Conservation (phyloP, 2,888 invertebrate genomes). For the Ischnura elegans region DNA sequence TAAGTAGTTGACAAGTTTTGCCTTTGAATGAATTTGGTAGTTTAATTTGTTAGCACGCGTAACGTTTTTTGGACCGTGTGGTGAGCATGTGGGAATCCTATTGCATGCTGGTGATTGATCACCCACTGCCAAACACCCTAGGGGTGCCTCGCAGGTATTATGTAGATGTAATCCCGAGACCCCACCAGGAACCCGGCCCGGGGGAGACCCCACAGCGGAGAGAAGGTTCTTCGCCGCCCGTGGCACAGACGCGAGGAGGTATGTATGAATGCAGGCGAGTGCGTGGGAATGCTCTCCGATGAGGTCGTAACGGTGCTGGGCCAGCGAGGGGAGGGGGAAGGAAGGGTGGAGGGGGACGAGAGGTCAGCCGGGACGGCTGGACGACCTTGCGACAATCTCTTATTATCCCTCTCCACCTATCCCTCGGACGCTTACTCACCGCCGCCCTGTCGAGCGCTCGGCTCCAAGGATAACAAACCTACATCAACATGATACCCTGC, state of each 20-base stretch:
- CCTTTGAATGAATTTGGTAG: too few species aligned
- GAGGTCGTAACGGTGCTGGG: conserved; percentile 20
- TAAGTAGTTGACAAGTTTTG: too few species aligned
- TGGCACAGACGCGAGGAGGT: neutral
- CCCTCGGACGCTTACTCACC: conserved; percentile 22
- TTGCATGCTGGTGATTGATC: too few species aligned
- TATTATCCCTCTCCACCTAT: neutral
- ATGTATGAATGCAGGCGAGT: neutral
- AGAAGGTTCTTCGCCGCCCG: neutral
- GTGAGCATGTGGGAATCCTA: too few species aligned
- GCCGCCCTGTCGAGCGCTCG: neutral
- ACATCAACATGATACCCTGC: too few species aligned
- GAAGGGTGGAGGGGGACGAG: neutral
- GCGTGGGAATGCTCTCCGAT: conserved; percentile 25
- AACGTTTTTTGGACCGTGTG: too few species aligned
- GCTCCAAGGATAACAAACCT: neutral
- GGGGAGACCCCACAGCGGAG: neutral
- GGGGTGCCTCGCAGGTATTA: too few species aligned
- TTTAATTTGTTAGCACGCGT: too few species aligned
- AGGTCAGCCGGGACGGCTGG: neutral
- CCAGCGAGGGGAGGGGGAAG: neutral
- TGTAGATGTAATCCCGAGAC: too few species aligned
- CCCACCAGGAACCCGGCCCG: too few species aligned
- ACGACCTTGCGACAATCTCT: conserved; percentile 16
- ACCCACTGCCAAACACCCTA: too few species aligned